Evolutionary conservation across 92 coral and sea anemone genomes (phyloP), one percentile per base, ranked within the genome.

Genomic region (Plumapathes pennacea): DNA sequence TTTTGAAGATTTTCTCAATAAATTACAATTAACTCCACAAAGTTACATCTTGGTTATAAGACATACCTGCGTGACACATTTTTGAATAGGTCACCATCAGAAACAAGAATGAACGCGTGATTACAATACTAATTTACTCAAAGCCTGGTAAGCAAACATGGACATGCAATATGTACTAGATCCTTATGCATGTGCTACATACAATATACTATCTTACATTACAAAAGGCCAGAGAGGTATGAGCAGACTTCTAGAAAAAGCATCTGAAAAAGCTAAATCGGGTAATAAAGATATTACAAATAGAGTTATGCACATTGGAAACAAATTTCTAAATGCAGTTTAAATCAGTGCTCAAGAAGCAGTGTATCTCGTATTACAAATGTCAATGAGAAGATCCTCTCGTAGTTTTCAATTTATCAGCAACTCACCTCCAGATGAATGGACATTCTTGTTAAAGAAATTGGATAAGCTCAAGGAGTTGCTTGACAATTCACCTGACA

Each of bases 171-270:
- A 64, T 59, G 73, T 72, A 40, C 44, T 65, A 30, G 80, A 80
- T 57, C 74, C 81, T 41, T 80, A 73, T 73, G 81, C 87, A 3
- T 80, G 87, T 79, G 86, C 86, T 19, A 44, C 57, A 8, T 80
- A 80, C 54, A 26, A n/a, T 61, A 80, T 73, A 6, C 51, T 80
- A 4, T 48, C 77, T 1, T 74, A 81, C 54, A 81, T 81, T n/a
- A 74, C 78, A 32, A 82, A 82, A 75, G 83, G 89, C 5, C 89
- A 82, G 48, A 65, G 77, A 58, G 88, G 77, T 36, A 81, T 81
- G 78, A 81, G 88, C 53, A 81, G 64, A 60, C 77, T 81, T 44
- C 72, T 67, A 3, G 77, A 48, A 33, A 74, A 74, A 48, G 78
- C 77, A 39, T 10, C 52, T 37, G 79, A 82, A 28, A 74, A 67